Evolutionary conservation across 2,797 vertebrate species (phyloP).

Genomic region (Anniella stebbinsi): DNA sequence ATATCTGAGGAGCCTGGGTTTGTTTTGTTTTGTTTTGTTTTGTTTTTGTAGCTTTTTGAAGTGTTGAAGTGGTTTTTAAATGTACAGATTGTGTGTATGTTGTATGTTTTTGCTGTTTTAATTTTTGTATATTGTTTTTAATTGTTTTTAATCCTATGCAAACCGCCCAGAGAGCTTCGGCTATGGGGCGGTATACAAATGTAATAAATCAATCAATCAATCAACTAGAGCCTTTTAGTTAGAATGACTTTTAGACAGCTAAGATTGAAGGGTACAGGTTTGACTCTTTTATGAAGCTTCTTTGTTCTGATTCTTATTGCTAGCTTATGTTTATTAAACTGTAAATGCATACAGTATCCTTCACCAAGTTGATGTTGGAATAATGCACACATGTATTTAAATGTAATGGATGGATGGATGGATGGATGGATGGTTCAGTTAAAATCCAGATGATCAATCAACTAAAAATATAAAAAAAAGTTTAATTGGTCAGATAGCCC

Average conservation of each 20-base stretch:
- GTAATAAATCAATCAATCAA: no score
- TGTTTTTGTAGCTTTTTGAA: no score
- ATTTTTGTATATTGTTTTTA: no score
- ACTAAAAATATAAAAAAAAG: background rate
- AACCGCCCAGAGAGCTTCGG: no score
- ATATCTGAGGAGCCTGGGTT: no score
- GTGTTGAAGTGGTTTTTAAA: no score
- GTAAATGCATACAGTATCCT: background rate
- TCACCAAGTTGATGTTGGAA: background rate
- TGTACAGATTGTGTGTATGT: no score
- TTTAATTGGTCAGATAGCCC: background rate
- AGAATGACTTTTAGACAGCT: background rate
- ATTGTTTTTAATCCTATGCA: no score
- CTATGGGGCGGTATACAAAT: no score
- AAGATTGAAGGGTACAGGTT: background rate
- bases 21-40: no score
- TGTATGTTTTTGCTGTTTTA: no score
- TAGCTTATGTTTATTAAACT: background rate
- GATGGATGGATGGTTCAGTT: background rate
- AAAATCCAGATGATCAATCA: conserved; percentile 8
- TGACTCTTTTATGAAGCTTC: background rate
- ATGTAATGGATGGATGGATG: background rate
- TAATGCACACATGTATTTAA: background rate
- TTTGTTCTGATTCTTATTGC: background rate
- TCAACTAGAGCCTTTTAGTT: background rate